Evolutionary conservation across 2,113 vertebrate genomes (phyloP).

Genomic region (Calypte anna): DNA sequence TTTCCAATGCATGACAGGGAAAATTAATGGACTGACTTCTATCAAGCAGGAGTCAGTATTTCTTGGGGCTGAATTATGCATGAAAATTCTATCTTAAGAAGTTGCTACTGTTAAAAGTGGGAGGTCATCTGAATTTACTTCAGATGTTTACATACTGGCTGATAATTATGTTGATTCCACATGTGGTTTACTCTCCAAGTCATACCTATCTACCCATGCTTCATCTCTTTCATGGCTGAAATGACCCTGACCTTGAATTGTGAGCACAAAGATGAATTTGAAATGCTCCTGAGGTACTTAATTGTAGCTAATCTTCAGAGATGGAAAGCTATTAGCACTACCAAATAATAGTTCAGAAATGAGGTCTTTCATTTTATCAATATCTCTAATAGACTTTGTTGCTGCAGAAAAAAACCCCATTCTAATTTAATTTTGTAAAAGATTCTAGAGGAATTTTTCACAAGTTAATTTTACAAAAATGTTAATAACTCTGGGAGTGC

Average conservation of each 20-base stretch:
- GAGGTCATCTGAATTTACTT: not conserved
- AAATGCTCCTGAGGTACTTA: not conserved
- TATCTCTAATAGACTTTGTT: not conserved
- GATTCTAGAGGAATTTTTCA: not conserved
- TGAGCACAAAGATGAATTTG: not conserved
- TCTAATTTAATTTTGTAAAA: not conserved
- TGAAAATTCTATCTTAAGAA: not conserved
- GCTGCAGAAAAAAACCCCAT: not conserved
- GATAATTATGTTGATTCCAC: not conserved
- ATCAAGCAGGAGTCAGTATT: not conserved
- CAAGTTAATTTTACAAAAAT: conserved; percentile 17
- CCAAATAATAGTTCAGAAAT: not conserved
- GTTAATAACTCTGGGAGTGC: not conserved
- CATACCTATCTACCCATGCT: not conserved
- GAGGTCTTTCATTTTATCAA: not conserved
- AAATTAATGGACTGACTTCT: not conserved
- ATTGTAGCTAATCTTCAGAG: not conserved
- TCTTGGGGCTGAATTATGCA: not conserved
- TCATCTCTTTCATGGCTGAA: not conserved
- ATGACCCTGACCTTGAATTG: not conserved
- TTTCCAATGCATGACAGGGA: not conserved
- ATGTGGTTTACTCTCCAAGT: not conserved
- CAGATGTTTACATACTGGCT: not conserved
- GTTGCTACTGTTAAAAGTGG: not conserved
- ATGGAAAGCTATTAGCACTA: not conserved